These are phyloP conservation scores for Lutraria rhynchaena DNA, from an alignment of 1,140 invertebrate species.

Conservation along the genomic window DNA sequence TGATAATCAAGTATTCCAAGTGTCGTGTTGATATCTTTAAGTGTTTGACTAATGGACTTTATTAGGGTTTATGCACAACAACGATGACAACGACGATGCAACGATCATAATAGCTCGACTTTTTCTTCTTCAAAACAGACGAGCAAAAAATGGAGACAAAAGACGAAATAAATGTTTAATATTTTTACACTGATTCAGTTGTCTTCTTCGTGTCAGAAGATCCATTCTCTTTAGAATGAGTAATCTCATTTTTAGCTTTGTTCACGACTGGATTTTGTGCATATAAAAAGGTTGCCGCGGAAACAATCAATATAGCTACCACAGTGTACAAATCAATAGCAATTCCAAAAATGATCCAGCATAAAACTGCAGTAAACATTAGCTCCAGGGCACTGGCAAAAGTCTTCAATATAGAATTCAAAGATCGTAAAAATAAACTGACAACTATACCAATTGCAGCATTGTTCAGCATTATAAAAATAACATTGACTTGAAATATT, in stretches of 20 bases:
- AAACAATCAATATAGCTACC: constrained; percentile 92
- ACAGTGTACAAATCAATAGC: constrained; percentile 92
- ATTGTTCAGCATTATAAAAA: constrained; percentile 94
- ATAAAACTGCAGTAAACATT: constrained; percentile 94
- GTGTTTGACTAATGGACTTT: too few relatives aligned
- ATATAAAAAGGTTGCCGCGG: constrained; percentile 92
- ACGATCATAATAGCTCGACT: too few relatives aligned
- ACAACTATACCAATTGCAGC: constrained; percentile 96
- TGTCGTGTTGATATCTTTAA: too few relatives aligned
- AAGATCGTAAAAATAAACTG: constrained; percentile 94
- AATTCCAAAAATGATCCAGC: constrained; percentile 94
- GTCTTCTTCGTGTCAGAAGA: constrained; percentile 2
- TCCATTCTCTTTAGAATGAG: constrained; percentile 8
- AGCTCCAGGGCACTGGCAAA: constrained; percentile 97
- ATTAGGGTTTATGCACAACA: too few relatives aligned
- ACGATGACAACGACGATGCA: too few relatives aligned
- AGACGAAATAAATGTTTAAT: too few relatives aligned
- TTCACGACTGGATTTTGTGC: constrained; percentile 92
- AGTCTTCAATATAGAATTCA: constrained; percentile 98
- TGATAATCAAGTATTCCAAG: too few relatives aligned
- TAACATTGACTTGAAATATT: constrained; percentile 87
- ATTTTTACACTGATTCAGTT: constrained; percentile 3
- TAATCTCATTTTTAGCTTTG: constrained; percentile 64
- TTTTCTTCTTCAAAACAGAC: too few relatives aligned
- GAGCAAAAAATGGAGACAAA: too few relatives aligned